Evolutionary conservation across 1,140 invertebrate genomes (phyloP), one percentile per base, ranked within the genome.

Genomic region (Teleopsis dalmanni): DNA sequence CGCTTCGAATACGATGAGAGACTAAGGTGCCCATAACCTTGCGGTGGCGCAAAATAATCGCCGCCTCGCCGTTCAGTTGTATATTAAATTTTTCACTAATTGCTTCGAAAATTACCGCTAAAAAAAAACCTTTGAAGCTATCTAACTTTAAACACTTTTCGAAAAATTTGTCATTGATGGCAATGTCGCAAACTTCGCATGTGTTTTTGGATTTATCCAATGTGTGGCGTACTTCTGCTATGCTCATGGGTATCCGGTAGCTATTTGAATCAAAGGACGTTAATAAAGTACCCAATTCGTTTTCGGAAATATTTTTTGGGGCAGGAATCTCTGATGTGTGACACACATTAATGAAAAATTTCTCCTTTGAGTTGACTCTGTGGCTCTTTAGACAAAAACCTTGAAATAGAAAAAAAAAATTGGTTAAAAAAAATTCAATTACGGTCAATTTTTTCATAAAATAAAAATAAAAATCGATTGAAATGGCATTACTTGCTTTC

Each of bases 191-290:
- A 0, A 79, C 85, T 48, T 78, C 78, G 21, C 82, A 82, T 0
- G 78, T 75, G 13, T 75, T 72, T 13, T 84, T 83, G 54, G 78
- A 79, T 71, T 90, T 93, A 68, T 93, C 91, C 19, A 74, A 70
- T 60, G 91, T 89, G 11, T 75, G 73, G 56, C 85, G 83, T 36
- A 84, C 78, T 62, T 84, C 81, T 1, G 88, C 90, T 54, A 95
- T 84, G 62, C 88, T 91, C 84, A 95, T 88, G 2, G 91, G 91
- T 35, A 95, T 80, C 42, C 83, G 73, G 65, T 83, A 94, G 34
- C 76, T 77, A 5, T 79, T 78, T 0, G 82, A 77, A 47, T 83
- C 79, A 43, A 89, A 82, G 3, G 84, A 82, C 48, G 82, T 78
- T 16, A 91, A 59, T 37, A 89, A 78, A 42, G 81, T 72, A 41